These are phyloP conservation scores for Centruroides vittatus DNA, from an alignment of 1,140 invertebrate genomes.

Conservation along the genomic window DNA sequence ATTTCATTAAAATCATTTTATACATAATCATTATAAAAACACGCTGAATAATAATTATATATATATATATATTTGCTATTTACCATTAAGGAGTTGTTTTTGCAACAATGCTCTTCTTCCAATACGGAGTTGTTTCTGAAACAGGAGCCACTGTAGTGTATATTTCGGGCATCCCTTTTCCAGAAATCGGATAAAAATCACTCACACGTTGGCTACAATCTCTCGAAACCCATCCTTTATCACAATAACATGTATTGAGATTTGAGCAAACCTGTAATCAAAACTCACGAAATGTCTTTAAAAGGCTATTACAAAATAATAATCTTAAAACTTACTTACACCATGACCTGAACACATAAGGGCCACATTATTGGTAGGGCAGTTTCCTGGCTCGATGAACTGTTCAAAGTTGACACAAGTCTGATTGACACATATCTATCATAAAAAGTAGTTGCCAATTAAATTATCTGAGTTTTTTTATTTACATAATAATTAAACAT, in stretches of 20 bases:
- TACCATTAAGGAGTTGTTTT: no score
- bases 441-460: constrained; percentile 12
- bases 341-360: constrained; percentile 85
- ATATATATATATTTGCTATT: no score
- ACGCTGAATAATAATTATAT: no score
- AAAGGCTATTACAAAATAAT: not conserved
- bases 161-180: no score
- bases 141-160: no score
- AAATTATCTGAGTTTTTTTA: no score
- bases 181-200: no score
- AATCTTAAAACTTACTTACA: constrained; percentile 34
- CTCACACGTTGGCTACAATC: constrained; percentile 64
- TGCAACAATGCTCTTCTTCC: no score
- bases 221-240: constrained; percentile 67
- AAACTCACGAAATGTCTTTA: not conserved
- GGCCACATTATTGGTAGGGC: constrained; percentile 73
- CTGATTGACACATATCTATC: constrained; percentile 76
- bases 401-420: constrained; percentile 70
- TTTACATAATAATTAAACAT: not conserved
- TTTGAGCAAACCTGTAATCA: constrained; percentile 73
- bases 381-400: constrained; percentile 65
- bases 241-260: constrained; percentile 78
- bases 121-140: no score
- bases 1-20: no score
- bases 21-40: no score